These are phyloP conservation scores for Oceanodroma leucorhoa DNA, from an alignment of 2,797 vertebrate species.

Conservation along the genomic window DNA sequence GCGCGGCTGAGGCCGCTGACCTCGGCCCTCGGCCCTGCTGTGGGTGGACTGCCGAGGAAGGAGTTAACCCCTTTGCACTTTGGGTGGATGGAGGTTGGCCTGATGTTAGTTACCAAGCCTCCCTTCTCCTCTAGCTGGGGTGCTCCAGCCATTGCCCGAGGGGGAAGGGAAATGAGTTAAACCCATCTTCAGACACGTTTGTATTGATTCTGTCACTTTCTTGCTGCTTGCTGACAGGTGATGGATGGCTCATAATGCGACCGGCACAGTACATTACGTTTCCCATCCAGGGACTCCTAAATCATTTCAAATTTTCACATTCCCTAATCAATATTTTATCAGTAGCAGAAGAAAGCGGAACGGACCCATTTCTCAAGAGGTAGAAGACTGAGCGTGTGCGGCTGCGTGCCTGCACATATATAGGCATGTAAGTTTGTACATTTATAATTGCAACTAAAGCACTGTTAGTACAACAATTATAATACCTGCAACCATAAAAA, in stretches of 20 bases:
- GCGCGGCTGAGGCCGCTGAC: neutral
- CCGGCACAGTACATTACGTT: slow-evolving; percentile 77
- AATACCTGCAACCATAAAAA: neutral
- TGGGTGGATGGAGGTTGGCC: neutral
- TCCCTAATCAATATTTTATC: slow-evolving; percentile 83
- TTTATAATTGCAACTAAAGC: neutral
- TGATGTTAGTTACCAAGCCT: neutral
- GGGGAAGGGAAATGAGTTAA: slow-evolving; percentile 76
- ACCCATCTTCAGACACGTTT: slow-evolving; percentile 75
- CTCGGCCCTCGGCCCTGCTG: neutral
- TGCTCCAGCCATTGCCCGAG: slow-evolving; percentile 21
- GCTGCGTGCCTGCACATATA: neutral
- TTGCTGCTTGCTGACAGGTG: slow-evolving; percentile 78
- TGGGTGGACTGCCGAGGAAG: neutral
- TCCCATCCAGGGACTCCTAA: slow-evolving; percentile 74
- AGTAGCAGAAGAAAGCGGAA: slow-evolving; percentile 68
- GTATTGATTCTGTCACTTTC: slow-evolving; percentile 81
- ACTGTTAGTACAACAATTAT: neutral
- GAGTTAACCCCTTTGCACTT: neutral
- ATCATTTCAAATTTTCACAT: slow-evolving; percentile 82
- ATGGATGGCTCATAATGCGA: slow-evolving; percentile 75
- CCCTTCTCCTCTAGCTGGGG: neutral
- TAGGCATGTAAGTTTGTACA: neutral
- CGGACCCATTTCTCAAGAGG: slow-evolving; percentile 54
- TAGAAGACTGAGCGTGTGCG: neutral